A percentile compares a stretch with the other conserved stretches of the same genome.
These are phyloP conservation scores for Salminus brasiliensis DNA, from an alignment of 2,113 vertebrate genomes.

Conservation along the genomic window DNA sequence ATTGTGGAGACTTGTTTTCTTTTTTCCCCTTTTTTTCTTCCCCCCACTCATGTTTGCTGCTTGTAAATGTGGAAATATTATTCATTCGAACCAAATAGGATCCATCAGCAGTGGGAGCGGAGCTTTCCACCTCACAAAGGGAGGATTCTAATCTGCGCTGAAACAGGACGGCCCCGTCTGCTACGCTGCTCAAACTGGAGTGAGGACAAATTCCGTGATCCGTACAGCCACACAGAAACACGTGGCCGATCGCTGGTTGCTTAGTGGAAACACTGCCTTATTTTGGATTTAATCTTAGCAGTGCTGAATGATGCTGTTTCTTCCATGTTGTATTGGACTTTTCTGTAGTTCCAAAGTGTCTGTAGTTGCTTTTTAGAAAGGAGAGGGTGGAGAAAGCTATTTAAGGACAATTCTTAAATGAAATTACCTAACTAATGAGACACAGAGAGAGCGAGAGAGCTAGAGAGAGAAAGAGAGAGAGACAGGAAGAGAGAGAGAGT, in stretches of 20 bases:
- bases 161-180: neutral
- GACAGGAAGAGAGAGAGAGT: neutral
- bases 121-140: constrained; percentile 3
- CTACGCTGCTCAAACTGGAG: neutral
- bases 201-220: neutral
- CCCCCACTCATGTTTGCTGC: constrained; percentile 20
- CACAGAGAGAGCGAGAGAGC: constrained; percentile 16
- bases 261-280: neutral
- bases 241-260: neutral
- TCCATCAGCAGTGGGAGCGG: constrained; percentile 3
- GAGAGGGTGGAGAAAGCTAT: neutral
- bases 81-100: constrained; percentile 19
- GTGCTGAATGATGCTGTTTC: neutral
- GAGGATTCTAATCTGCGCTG: neutral
- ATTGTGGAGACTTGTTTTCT: constrained; percentile 21
- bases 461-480: constrained; percentile 2
- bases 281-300: neutral
- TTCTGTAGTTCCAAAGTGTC: too few relatives aligned
- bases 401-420: neutral
- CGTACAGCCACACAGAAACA: neutral
- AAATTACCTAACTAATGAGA: constrained; percentile 9
- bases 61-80: constrained; percentile 43
- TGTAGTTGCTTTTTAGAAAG: neutral
- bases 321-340: neutral
- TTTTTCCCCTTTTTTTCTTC: neutral